These are phyloP conservation scores for Enteromius paludinosus DNA, from an alignment of 2,797 vertebrate genomes.

Conservation along the genomic window DNA sequence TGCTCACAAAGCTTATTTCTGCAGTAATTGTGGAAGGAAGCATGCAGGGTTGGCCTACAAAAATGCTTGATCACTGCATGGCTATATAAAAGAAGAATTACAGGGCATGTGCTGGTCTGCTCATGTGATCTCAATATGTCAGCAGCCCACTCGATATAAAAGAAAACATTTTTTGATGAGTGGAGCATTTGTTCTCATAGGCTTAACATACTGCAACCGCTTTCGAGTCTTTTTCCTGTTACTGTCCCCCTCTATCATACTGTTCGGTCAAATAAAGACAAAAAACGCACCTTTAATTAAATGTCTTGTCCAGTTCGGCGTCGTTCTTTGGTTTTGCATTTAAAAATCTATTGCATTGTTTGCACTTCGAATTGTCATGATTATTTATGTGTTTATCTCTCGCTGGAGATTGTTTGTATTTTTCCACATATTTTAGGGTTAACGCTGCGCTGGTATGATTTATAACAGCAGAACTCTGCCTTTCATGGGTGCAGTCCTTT, in stretches of 20 bases:
- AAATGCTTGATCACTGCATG: background rate
- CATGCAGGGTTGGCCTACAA: background rate
- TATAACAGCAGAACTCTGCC: constrained; percentile 63
- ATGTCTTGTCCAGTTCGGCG: too few species aligned
- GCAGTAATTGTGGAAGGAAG: background rate
- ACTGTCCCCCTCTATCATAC: background rate
- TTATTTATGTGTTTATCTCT: constrained; percentile 76
- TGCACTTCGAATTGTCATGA: constrained; percentile 58
- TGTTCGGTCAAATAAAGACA: background rate
- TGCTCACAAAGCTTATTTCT: background rate
- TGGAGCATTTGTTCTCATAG: too few species aligned
- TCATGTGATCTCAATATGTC: background rate
- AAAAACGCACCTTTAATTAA: constrained; percentile 5
- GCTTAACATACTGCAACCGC: background rate
- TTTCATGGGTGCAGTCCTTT: constrained; percentile 71
- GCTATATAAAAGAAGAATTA: background rate
- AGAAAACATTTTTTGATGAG: too few species aligned
- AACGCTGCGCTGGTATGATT: constrained; percentile 66
- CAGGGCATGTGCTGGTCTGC: background rate
- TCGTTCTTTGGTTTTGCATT: background rate
- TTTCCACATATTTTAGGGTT: constrained; percentile 68
- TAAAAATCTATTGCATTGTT: constrained; percentile 47
- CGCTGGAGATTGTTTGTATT: constrained; percentile 61
- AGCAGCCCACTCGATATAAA: background rate
- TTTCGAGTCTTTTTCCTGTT: background rate